These are phyloP conservation scores for Pipistrellus kuhlii DNA, from an alignment of 2,797 vertebrate species.

Conservation along the genomic window DNA sequence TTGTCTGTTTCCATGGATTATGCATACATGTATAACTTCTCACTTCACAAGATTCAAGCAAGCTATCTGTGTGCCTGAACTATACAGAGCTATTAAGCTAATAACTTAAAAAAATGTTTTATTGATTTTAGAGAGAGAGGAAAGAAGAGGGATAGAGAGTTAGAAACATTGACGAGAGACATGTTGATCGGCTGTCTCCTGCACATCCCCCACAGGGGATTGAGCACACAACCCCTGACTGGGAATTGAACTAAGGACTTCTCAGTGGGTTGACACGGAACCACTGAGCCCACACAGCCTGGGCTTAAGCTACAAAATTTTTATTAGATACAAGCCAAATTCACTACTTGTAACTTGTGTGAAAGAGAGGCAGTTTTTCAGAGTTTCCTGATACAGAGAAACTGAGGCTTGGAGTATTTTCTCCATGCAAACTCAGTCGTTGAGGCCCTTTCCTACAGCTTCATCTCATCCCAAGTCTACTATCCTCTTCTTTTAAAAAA, in stretches of 20 bases:
- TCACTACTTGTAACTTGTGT: neutral
- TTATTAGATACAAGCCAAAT: conserved; percentile 19
- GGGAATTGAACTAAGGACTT: too few species aligned
- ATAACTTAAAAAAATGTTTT: too few species aligned
- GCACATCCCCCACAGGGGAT: too few species aligned
- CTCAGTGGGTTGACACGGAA: too few species aligned
- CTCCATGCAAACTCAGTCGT: conserved; percentile 44
- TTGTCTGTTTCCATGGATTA: too few species aligned
- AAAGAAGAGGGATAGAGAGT: too few species aligned
- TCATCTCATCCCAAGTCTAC: neutral
- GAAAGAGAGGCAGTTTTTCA: conserved; percentile 39
- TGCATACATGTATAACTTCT: neutral
- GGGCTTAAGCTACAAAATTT: neutral
- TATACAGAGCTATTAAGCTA: neutral
- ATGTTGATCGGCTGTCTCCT: too few species aligned
- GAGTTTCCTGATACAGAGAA: conserved; percentile 36
- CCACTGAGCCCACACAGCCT: too few species aligned
- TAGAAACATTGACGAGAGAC: too few species aligned
- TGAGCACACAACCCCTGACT: too few species aligned
- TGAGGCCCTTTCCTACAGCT: neutral
- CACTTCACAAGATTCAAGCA: conserved; percentile 38
- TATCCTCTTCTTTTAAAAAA: neutral
- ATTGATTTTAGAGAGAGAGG: too few species aligned
- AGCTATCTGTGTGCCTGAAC: neutral
- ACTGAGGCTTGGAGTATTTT: conserved; percentile 8